Evolutionary conservation across 2,888 invertebrate genomes (phyloP).

Genomic region (Epinotia nisella): DNA sequence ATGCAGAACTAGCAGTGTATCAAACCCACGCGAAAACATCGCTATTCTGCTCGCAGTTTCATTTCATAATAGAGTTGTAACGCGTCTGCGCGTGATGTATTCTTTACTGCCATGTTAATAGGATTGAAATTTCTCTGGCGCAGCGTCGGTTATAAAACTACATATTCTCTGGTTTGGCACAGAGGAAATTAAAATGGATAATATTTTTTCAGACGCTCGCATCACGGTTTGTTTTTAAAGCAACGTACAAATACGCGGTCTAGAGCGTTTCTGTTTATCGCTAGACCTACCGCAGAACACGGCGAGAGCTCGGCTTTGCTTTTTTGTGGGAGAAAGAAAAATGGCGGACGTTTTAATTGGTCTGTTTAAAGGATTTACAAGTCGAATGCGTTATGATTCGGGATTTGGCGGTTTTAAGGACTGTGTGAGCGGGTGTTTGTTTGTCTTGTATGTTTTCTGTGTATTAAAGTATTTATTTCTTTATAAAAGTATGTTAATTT

Average conservation of each 20-base stretch:
- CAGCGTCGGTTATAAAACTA: not conserved
- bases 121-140: conserved; percentile 3
- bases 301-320: conserved; percentile 33
- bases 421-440: not conserved
- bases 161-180: conserved; percentile 24
- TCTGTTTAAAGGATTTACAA: conserved; percentile 42
- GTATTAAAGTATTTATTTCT: too few species aligned
- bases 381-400: conserved; percentile 38
- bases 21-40: not conserved
- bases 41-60: not conserved
- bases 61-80: conserved; percentile 20
- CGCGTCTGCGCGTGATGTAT: not conserved
- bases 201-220: conserved; percentile 52
- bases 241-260: conserved; percentile 46
- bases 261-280: conserved; percentile 41
- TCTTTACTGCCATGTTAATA: conserved; percentile 3
- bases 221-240: conserved; percentile 51
- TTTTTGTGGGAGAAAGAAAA: conserved; percentile 39
- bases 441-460: too few species aligned
- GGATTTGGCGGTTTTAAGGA: conserved; percentile 9
- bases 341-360: conserved; percentile 39
- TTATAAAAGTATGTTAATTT: too few species aligned
- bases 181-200: conserved; percentile 60
- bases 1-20: conserved; percentile 19
- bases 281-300: conserved; percentile 32